A percentile compares a stretch with the other conserved stretches of the same genome.
Evolutionary conservation across 2,113 vertebrate genomes (phyloP).

Genomic region (Ammodramus savannarum): DNA sequence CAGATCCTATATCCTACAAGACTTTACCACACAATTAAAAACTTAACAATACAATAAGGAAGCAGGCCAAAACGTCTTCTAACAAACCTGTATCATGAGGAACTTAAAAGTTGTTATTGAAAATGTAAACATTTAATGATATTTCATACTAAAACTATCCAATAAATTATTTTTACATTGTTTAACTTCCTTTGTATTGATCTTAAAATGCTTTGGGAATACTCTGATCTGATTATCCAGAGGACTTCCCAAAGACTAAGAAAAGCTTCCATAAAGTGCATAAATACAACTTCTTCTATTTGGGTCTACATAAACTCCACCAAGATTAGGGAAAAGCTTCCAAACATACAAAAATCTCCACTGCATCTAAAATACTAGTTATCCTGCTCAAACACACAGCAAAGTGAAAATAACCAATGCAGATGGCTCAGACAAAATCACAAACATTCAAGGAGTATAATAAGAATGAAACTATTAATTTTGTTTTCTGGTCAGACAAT

Average conservation of each 20-base stretch:
- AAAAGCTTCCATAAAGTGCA: not conserved
- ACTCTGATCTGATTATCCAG: not conserved
- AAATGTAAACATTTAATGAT: not conserved
- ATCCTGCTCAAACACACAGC: not conserved
- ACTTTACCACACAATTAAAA: not conserved
- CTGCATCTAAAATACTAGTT: not conserved
- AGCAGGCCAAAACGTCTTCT: not conserved
- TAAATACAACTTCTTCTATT: slow-evolving; percentile 25
- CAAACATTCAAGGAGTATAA: not conserved
- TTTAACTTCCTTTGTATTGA: not conserved
- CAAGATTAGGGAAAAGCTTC: not conserved
- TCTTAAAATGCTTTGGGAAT: not conserved
- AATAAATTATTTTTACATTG: not conserved
- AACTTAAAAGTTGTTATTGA: not conserved
- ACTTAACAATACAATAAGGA: not conserved
- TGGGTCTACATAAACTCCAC: not conserved
- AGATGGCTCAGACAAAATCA: not conserved
- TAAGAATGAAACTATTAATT: not conserved
- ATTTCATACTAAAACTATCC: not conserved
- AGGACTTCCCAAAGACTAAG: not conserved
- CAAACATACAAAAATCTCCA: slow-evolving; percentile 3
- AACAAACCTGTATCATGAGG: not conserved
- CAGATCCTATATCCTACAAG: not conserved
- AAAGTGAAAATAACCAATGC: not conserved
- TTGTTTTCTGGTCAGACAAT: slow-evolving; percentile 5